Evolutionary conservation across 2,113 vertebrate species (phyloP).

Genomic region (Charina bottae): DNA sequence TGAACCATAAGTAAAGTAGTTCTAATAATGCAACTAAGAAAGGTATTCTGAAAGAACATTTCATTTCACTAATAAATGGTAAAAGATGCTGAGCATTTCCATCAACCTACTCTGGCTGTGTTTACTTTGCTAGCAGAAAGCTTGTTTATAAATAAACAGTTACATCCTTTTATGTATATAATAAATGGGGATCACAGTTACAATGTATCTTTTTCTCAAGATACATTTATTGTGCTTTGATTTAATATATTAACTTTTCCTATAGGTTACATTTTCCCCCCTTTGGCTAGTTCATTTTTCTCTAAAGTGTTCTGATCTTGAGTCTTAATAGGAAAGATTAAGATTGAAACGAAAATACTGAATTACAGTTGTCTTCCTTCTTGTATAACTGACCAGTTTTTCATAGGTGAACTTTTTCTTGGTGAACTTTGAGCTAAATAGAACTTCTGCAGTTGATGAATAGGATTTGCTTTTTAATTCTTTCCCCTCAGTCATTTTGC

Average conservation of each 20-base stretch:
- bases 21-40: neutral
- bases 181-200: neutral
- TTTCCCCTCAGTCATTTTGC: neutral
- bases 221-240: neutral
- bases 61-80: neutral
- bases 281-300: slow-evolving; percentile 32
- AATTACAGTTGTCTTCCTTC: slow-evolving; percentile 8
- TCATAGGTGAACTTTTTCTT: slow-evolving; percentile 15
- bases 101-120: neutral
- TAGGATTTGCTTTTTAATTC: slow-evolving; percentile 3
- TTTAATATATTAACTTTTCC: neutral
- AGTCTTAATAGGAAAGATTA: slow-evolving; percentile 21
- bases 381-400: slow-evolving; percentile 19
- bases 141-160: neutral
- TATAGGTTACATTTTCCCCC: neutral
- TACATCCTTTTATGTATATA: neutral
- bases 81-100: neutral
- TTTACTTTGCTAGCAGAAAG: neutral
- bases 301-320: neutral
- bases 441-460: slow-evolving; percentile 32
- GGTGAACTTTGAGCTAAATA: slow-evolving; percentile 4
- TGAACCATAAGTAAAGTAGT: neutral
- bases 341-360: neutral
- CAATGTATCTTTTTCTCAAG: neutral
- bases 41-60: neutral